Base-by-base conservation (phyloP, 1,140 invertebrate species). In the Megalopta genalis region DNA sequence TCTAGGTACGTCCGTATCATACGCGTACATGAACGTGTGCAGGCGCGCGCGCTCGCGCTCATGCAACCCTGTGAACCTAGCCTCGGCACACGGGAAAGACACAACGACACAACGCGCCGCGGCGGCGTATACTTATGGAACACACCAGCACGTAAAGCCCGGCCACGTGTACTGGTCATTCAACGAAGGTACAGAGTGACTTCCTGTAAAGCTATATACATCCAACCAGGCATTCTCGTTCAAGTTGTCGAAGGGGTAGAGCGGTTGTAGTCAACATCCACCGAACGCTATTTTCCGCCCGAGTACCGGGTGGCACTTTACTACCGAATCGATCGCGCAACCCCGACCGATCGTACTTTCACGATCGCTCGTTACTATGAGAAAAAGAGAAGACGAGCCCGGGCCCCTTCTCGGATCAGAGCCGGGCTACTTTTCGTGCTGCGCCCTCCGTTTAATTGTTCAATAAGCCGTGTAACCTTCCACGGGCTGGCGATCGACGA, bases 191-290 rank as follows among this genome's bases (percentile, higher is more conserved):
- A 86, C 80, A 78, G 87, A 86, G 83, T 87, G 81, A 88, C 87
- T 88, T 88, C 86, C 87, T 87, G 87, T 88, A 85, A 85, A 85
- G 84, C 80, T 88, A 85, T 85, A 83, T 85, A 88, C 84, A 83
- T 86, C 76, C 73, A 86, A 86, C 80, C 84, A 76, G 70, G 76
- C 82, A 80, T 80, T 81, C 86, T 85, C 80, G 81, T 85, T 86
- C 77, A 77, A 86, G 81, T 86, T 87, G 86, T 86, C 86, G 86
- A 88, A 86, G 83, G 86, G 84, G 68, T 72, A 72, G 87, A 82
- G 70, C 76, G 69, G 75, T 80, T 73, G 85, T 86, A 85, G 81
- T 86, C 86, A 87, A 84, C 85, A 84, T 81, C 78, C 83, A 85
- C 76, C 81, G 83, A 84, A 84, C 82, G 78, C 78, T 83, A 88